A percentile compares a stretch with the other conserved stretches of the same genome.
Evolutionary conservation across 2,797 vertebrate genomes (phyloP).

Genomic region (Siniperca undulata): DNA sequence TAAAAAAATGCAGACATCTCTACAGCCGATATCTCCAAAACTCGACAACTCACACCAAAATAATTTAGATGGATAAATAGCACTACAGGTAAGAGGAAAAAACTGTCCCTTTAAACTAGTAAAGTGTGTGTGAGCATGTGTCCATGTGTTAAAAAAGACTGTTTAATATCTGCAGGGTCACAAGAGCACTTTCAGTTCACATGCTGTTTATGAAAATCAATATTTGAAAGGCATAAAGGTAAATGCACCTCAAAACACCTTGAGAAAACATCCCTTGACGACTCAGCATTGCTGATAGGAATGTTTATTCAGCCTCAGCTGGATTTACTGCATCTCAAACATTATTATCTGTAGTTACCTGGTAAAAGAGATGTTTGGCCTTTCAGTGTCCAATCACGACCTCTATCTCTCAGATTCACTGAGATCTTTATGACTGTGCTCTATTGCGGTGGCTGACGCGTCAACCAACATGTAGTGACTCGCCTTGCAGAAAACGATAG

Average conservation of each 20-base stretch:
- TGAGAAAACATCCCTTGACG: slow-evolving; percentile 37
- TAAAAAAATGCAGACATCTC: too few species aligned
- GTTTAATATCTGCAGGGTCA: slow-evolving; percentile 13
- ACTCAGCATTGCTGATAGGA: slow-evolving; percentile 44
- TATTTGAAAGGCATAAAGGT: slow-evolving; percentile 48
- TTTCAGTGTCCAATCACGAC: slow-evolving; percentile 81
- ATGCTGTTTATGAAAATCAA: slow-evolving; percentile 53
- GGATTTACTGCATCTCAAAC: slow-evolving; percentile 74
- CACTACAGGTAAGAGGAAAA: too few species aligned
- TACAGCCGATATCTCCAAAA: too few species aligned
- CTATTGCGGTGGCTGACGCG: slow-evolving; percentile 83
- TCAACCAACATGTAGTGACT: slow-evolving; percentile 88
- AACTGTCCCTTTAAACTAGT: not conserved
- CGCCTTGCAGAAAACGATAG: slow-evolving; percentile 85
- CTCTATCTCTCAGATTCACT: slow-evolving; percentile 74
- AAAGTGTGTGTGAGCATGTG: slow-evolving; percentile 8
- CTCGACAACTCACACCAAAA: too few species aligned
- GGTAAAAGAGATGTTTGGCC: slow-evolving; percentile 77
- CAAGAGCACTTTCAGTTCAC: slow-evolving; percentile 33
- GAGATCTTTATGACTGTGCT: slow-evolving; percentile 88
- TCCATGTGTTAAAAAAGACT: not conserved
- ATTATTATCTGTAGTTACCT: slow-evolving; percentile 87
- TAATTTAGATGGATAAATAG: too few species aligned
- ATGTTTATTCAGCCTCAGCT: slow-evolving; percentile 63
- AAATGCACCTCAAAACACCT: slow-evolving; percentile 42